Conservation (phyloP, 2,888 invertebrate species). For the Uloborus plumipes region DNA sequence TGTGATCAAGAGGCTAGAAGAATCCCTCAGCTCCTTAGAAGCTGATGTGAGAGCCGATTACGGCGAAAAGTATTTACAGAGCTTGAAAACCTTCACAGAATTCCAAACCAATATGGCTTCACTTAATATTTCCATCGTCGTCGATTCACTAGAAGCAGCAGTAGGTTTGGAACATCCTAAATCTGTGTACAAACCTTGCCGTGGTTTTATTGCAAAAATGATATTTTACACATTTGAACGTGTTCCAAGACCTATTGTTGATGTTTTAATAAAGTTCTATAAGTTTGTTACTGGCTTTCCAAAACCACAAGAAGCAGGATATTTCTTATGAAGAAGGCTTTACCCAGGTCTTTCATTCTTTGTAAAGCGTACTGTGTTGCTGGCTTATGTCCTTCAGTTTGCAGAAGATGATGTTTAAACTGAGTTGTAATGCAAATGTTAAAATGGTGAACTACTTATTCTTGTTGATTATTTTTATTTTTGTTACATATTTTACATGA, state of each 20-base stretch:
- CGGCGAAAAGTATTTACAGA: conserved; percentile 2
- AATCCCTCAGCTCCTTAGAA: not conserved
- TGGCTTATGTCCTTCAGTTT: too few species aligned
- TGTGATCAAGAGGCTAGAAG: not conserved
- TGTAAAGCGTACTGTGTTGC: too few species aligned
- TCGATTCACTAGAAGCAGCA: not conserved
- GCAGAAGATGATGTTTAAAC: too few species aligned
- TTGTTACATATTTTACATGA: too few species aligned
- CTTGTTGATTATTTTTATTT: too few species aligned
- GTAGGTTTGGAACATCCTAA: not conserved
- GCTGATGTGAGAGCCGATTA: not conserved
- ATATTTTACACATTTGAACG: not conserved
- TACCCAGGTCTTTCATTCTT: too few species aligned
- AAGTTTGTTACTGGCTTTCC: not conserved
- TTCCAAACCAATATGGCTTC: not conserved
- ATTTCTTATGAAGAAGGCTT: too few species aligned
- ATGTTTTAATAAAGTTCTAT: not conserved
- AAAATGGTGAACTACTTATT: too few species aligned
- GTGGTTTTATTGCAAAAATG: not conserved
- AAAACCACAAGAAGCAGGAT: conserved; percentile 2
- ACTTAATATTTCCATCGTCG: not conserved
- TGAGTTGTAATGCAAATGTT: too few species aligned
- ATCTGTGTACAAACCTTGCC: conserved; percentile 1
- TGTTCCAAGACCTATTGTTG: not conserved
- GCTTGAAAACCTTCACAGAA: not conserved